Base-by-base conservation (phyloP, 1,140 invertebrate species). In the Neodiprion virginianus region DNA sequence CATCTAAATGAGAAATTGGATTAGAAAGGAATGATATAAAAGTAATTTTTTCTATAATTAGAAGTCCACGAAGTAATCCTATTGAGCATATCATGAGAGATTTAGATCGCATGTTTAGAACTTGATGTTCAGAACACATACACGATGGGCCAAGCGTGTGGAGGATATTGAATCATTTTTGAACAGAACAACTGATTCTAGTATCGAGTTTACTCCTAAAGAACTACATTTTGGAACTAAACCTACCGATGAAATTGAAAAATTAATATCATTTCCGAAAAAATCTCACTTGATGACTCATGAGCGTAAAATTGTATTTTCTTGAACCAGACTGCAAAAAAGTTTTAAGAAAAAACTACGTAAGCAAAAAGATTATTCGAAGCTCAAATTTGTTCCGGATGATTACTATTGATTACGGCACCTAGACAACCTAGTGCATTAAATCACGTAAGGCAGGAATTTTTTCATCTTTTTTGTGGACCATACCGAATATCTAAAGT, bases 171-270 rank as follows among this genome's bases (percentile, higher is more conserved):
- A 21, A 21, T 21, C 17, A 21, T 21, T 21, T 21, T 21, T 21
- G 17, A 21, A 21, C 17, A 21, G 17, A 21, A 21, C 17, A 21
- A 21, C 0, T 11, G 17, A 76, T 71, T 47, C 75, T 74, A 66
- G 76, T 78, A 69, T 76, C 75, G 1, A 73, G 71, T 4, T 4
- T 48, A 4, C 49, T 67, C 14, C 74, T 73, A 75, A 66, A 49
- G 28, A 72, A 53, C 9, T 23, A 47, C 9, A 23, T 78, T 69
- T 50, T 68, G 74, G 78, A 7, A 71, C 14, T 14, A 10, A 10
- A 69, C 12, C 21, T 12, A 28, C 12, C 14, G 14, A n/a, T 69
- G 10, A 11, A 11, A 69, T n/a, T 21, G 21, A 69, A n/a, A 28
- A 10, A 10, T 10, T 69, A n/a, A 69, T 28, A 14, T 14, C 12